Base-by-base conservation (phyloP, 1,140 invertebrate genomes). In the Leptinotarsa undecemlineata region DNA sequence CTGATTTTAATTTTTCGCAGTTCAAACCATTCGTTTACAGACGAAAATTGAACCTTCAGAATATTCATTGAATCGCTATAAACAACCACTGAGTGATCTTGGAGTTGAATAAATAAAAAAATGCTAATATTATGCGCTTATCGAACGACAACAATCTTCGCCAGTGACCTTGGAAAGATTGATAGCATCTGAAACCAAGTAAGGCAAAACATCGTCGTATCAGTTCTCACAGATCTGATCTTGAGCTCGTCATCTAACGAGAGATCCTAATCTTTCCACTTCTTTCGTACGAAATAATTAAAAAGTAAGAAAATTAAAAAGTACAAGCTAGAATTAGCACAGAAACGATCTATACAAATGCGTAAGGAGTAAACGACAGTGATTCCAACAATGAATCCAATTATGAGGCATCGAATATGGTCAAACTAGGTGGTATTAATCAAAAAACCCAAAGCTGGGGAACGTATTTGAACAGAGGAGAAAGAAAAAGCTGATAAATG, bases 401-500 rank as follows among this genome's bases (percentile, higher is more conserved):
- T 57, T 57, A 57, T 72, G 62, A 15, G 33, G 17, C 68, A 19
- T 19, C 62, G 51, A 72, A 75, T 75, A 75, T 75, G 74, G 74
- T 72, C 74, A 72, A 66, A 75, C 74, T 64, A 47, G 57, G 48
- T 21, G 48, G 60, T 20, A 75, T 75, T 72, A 75, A 75, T 75
- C 74, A 75, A 67, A 68, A 72, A 67, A 72, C 74, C 70, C n/a
- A 26, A 61, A 72, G 63, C 70, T 67, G 66, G 62, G 17, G 73
- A 69, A 72, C 74, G 63, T 75, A 67, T 75, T 75, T 75, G 74
- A 75, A 75, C 74, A 75, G 70, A 17, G 74, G 42, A 26, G 33
- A 26, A n/a, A 63, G 74, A 75, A 75, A 75, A 75, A 72, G 70
- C 70, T 75, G 74, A 75, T 71, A 75, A 75, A 75, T 75, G 70